Conservation (phyloP, 2,888 invertebrate genomes). For the Lasioglossum morio region DNA sequence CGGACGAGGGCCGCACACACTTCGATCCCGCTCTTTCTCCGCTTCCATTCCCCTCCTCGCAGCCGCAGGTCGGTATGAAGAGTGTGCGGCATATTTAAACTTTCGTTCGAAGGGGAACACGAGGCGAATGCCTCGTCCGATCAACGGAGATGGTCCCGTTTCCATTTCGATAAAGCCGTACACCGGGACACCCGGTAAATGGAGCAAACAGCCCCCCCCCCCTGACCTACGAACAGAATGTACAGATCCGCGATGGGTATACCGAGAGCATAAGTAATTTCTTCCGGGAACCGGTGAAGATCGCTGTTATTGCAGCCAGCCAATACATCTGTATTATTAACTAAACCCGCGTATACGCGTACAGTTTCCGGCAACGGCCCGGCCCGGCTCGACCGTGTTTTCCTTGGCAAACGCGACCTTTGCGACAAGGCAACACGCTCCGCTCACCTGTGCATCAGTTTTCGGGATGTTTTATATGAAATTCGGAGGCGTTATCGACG, state of each 20-base stretch:
- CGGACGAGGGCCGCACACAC: conserved; percentile 16
- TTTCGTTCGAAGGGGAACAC: conserved; percentile 62
- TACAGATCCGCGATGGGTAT: conserved; percentile 25
- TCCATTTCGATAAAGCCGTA: conserved; percentile 49
- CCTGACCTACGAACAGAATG: conserved; percentile 5
- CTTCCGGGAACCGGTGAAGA: not conserved
- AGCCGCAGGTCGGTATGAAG: conserved; percentile 28
- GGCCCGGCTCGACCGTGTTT: conserved; percentile 20
- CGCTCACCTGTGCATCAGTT: conserved; percentile 27
- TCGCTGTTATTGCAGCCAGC: conserved; percentile 14
- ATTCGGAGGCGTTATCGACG: conserved; percentile 40
- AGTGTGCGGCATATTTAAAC: conserved; percentile 64
- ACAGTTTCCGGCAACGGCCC: not conserved
- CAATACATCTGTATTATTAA: conserved; percentile 21
- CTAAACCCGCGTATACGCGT: not conserved
- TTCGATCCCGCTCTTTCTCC: conserved; percentile 53
- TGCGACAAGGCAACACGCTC: not conserved
- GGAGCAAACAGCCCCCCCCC: conserved; percentile 33
- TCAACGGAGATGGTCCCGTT: conserved; percentile 54
- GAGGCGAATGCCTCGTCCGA: conserved; percentile 50
- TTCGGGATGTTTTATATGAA: conserved; percentile 26
- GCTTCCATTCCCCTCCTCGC: conserved; percentile 8
- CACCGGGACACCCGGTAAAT: conserved; percentile 67
- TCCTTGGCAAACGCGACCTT: conserved; percentile 43
- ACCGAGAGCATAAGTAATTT: conserved; percentile 8